Percentiles rank a stretch among this genome's conserved stretches.
Evolutionary conservation across 2,113 vertebrate species (phyloP).

Genomic region (Pristiophorus japonicus): DNA sequence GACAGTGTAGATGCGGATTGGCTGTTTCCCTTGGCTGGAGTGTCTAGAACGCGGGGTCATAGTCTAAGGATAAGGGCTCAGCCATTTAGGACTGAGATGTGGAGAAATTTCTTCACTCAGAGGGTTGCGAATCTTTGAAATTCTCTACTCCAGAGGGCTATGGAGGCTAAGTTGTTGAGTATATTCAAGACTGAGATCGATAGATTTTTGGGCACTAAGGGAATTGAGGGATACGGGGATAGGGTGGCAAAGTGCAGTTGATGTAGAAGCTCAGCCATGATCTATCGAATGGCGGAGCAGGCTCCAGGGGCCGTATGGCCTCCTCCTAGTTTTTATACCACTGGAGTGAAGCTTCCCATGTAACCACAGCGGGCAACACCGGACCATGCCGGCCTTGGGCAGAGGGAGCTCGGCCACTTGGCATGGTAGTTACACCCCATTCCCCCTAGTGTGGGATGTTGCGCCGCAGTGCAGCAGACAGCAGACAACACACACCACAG

Average conservation of each 20-base stretch:
- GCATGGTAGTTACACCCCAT: not conserved
- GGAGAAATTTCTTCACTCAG: not conserved
- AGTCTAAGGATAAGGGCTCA: not conserved
- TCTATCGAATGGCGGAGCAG: too few relatives aligned
- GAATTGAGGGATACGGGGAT: too few relatives aligned
- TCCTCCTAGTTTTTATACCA: not conserved
- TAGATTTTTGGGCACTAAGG: too few relatives aligned
- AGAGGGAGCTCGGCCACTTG: not conserved
- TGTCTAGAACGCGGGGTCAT: not conserved
- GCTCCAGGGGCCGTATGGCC: too few relatives aligned
- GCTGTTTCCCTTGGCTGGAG: not conserved
- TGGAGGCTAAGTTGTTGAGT: not conserved
- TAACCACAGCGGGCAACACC: not conserved
- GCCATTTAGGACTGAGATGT: not conserved
- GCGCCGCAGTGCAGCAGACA: not conserved
- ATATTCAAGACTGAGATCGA: too few relatives aligned
- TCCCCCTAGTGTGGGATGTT: not conserved
- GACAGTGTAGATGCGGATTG: not conserved
- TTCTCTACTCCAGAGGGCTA: too few relatives aligned
- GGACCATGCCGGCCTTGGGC: not conserved
- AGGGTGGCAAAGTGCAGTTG: too few relatives aligned
- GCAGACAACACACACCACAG: not conserved
- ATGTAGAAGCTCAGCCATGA: too few relatives aligned
- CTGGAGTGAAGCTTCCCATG: not conserved
- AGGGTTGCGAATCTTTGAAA: not conserved